phyloP scores from a whole-genome alignment of 1,140 invertebrate species.

The Panagrolaimus sp. region DNA sequence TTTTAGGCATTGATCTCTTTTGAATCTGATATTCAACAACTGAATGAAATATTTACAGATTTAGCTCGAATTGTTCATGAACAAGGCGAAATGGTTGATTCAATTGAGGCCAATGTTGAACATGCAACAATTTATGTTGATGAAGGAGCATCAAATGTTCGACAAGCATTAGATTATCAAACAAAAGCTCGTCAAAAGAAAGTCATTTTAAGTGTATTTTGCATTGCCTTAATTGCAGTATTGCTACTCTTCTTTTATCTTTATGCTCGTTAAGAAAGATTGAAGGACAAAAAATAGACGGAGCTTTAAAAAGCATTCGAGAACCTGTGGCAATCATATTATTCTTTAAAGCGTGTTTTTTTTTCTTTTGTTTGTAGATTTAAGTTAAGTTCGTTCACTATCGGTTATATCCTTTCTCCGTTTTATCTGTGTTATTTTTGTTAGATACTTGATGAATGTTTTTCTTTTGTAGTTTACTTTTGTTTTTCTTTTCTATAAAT shows the following conservation, averaged over 20 bases:
- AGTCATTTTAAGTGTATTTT: conserved; percentile 47
- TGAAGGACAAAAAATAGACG: too few species aligned
- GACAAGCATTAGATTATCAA: conserved; percentile 54
- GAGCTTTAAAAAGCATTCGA: too few species aligned
- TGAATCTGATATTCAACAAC: conserved; percentile 85
- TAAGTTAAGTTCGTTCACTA: too few species aligned
- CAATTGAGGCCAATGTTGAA: conserved; percentile 91
- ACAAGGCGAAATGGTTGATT: conserved; percentile 87
- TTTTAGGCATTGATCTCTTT: conserved; percentile 59
- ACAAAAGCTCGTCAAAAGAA: conserved; percentile 55
- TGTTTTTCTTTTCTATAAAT: too few species aligned
- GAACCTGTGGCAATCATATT: too few species aligned
- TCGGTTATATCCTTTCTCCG: too few species aligned
- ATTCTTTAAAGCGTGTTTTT: too few species aligned
- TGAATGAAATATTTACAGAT: conserved; percentile 97
- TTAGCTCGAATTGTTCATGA: conserved; percentile 90
- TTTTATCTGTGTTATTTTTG: too few species aligned
- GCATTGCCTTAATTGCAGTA: conserved; percentile 39
- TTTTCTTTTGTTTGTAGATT: too few species aligned
- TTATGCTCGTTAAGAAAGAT: conserved; percentile 20
- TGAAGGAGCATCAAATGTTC: conserved; percentile 50
- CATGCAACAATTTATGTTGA: conserved; percentile 65
- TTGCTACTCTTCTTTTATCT: conserved; percentile 43
- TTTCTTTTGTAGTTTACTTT: too few species aligned
- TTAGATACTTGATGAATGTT: too few species aligned